Evolutionary conservation across 2,888 invertebrate species (phyloP), one percentile per base, ranked within the genome.

Genomic region (Polia nebulosa): DNA sequence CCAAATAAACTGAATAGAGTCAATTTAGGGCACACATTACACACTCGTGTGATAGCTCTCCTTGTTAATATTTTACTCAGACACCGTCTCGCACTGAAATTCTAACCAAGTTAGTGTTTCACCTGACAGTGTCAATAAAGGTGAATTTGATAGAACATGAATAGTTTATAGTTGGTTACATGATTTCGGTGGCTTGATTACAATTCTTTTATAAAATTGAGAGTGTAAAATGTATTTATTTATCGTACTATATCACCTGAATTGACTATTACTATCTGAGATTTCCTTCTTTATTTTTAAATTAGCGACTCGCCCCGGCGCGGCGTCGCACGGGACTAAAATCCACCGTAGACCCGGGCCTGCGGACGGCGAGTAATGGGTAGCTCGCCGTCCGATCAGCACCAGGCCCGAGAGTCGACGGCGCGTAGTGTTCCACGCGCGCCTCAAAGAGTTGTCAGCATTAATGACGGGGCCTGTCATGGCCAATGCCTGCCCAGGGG

Each of bases 31-130:
- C 49, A 58, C 41, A 60, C 47, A 39, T 63, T 60, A 63, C 29
- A 29, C 32, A 49, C 5, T 22, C 15, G 27, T 22, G 57, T 13
- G 17, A 41, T 56, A 36, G 51, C 55, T 67, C n/a, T n/a, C n/a
- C n/a, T 67, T 63, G 59, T 72, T 59, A 60, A 77, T 76, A 72
- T 76, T 72, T 64, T 58, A 77, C n/a, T 58, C 53, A 58, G 57
- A 61, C 45, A 44, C n/a, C 15, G 56, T 53, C 60, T 64, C 47
- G 17, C 44, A 61, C 60, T 64, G 53, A 58, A 51, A 68, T 72
- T 68, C 53, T 72, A 64, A 77, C 49, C 6, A 29, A 58, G 52
- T 72, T 67, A 58, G 34, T 41, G 62, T 68, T 69, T 69, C 52
- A 66, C 52, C 51, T 61, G 20, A 41, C 36, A 36, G 39, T 57